These are phyloP conservation scores for Pelusios castaneus DNA, from an alignment of 2,113 vertebrate genomes.

Conservation along the genomic window DNA sequence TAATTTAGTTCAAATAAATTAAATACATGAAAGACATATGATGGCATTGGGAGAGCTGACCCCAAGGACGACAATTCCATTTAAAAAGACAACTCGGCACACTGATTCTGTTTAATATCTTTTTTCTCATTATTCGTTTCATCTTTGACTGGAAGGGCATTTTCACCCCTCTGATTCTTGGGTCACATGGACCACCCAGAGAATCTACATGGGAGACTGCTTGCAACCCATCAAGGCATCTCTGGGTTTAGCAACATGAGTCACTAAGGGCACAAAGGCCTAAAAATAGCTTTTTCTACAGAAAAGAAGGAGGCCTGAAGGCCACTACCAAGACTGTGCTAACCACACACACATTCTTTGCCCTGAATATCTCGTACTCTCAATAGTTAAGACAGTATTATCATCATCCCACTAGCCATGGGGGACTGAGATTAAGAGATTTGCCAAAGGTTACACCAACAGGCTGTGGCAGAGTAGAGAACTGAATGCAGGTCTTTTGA, in stretches of 20 bases:
- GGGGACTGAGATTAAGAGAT: neutral
- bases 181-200: neutral
- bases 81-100: neutral
- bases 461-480: neutral
- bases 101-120: neutral
- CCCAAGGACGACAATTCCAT: neutral
- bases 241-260: neutral
- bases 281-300: neutral
- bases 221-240: neutral
- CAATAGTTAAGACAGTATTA: neutral
- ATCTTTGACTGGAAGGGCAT: neutral
- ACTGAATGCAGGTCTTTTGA: neutral
- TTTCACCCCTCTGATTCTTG: neutral
- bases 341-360: neutral
- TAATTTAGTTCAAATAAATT: slow-evolving; percentile 11
- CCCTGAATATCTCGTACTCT: neutral
- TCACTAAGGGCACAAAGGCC: neutral
- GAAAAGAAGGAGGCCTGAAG: neutral
- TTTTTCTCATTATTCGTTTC: neutral
- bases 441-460: neutral
- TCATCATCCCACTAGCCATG: neutral
- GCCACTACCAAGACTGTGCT: neutral
- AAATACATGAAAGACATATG: neutral
- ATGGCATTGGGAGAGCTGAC: slow-evolving; percentile 3
- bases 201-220: neutral